Conservation (phyloP, 2,113 vertebrate species). For the Synodontis membranacea region DNA sequence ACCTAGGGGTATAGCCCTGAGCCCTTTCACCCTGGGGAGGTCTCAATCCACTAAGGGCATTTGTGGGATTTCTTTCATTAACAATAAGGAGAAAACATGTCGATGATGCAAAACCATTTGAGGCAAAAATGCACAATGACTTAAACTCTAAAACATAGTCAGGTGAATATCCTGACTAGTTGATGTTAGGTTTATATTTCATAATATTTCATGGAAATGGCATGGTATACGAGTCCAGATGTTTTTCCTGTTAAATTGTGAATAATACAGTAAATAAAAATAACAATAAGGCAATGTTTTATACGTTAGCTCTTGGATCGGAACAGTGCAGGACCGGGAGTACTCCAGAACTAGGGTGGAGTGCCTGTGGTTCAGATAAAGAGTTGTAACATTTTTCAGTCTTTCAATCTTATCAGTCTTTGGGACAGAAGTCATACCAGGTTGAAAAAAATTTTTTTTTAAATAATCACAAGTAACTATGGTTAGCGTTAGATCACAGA, state of each 20-base stretch:
- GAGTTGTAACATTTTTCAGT: too few relatives aligned
- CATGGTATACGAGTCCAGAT: not conserved
- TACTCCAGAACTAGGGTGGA: not conserved
- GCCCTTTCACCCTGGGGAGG: not conserved
- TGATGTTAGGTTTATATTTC: not conserved
- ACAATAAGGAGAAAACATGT: not conserved
- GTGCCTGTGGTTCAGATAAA: not conserved
- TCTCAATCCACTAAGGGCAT: not conserved
- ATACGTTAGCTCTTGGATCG: not conserved
- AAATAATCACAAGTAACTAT: not conserved
- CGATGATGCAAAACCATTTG: not conserved
- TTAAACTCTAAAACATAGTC: not conserved
- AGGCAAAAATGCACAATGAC: not conserved
- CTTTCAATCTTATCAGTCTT: too few relatives aligned
- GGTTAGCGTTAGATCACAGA: not conserved
- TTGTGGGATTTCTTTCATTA: not conserved
- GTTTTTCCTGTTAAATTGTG: not conserved
- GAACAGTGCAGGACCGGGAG: not conserved
- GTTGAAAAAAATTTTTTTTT: too few relatives aligned
- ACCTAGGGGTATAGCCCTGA: not conserved
- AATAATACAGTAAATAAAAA: not conserved
- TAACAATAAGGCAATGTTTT: not conserved
- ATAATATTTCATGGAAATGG: not conserved
- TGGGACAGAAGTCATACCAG: not conserved
- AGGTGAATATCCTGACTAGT: not conserved